Conservation (phyloP, 1,140 invertebrate genomes). For the Samia ricini region DNA sequence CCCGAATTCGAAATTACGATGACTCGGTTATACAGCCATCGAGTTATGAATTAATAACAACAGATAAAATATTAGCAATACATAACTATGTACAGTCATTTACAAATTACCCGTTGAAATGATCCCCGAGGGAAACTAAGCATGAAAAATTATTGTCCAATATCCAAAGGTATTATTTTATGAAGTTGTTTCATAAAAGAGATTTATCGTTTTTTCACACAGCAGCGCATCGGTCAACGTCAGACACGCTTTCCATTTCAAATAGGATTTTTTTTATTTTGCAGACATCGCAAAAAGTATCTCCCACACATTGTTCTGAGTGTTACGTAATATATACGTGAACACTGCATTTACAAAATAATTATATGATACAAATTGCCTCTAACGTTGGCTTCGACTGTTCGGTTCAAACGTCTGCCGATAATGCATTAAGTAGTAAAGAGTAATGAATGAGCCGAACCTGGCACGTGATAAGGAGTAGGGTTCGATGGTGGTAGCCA, state of each 20-base stretch:
- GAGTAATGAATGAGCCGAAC: constrained; percentile 58
- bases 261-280: constrained; percentile 23
- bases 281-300: constrained; percentile 11
- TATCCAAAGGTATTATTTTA: not conserved
- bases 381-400: not conserved
- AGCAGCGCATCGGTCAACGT: constrained; percentile 59
- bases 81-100: not conserved
- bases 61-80: not conserved
- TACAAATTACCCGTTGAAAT: constrained; percentile 5
- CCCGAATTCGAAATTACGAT: not conserved
- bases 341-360: not conserved
- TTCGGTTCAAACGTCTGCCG: not conserved
- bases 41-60: not conserved
- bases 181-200: constrained; percentile 6
- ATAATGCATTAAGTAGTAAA: not conserved
- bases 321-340: constrained; percentile 11
- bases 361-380: not conserved
- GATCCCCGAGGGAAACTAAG: not conserved
- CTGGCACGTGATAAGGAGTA: constrained; percentile 87
- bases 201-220: constrained; percentile 56
- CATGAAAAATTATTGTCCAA: constrained; percentile 2
- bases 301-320: constrained; percentile 7
- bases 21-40: not conserved
- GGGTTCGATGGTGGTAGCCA: constrained; percentile 87
- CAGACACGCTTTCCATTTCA: constrained; percentile 51